phyloP scores from a whole-genome alignment of 2,888 invertebrate genomes.

The Dioctria rufipes region DNA sequence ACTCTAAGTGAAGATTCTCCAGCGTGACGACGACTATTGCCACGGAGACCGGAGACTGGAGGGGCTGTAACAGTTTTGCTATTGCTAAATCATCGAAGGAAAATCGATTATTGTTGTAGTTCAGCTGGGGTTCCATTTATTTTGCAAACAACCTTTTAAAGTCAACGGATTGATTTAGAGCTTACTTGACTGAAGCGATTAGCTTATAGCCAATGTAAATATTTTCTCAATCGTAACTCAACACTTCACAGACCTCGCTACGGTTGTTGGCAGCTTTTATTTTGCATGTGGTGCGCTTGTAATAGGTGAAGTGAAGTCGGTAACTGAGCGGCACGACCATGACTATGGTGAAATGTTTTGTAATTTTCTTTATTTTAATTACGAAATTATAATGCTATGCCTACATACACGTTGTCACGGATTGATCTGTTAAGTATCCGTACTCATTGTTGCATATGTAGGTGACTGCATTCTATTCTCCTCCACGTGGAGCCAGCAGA shows the following conservation, averaged over 20 bases:
- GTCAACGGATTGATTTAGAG: not conserved
- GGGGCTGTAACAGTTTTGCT: not conserved
- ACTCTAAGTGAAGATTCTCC: not conserved
- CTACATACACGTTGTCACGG: no score
- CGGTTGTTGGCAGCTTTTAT: not conserved
- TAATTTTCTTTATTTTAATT: no score
- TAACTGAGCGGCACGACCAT: not conserved
- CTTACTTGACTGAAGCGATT: not conserved
- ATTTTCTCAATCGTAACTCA: not conserved
- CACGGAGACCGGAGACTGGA: not conserved
- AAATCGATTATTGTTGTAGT: constrained; percentile 1
- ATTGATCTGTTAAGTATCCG: no score
- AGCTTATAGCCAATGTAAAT: not conserved
- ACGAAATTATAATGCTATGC: no score
- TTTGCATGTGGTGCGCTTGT: not conserved
- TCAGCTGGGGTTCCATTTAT: not conserved
- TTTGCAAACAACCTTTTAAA: constrained; percentile 1
- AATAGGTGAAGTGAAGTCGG: not conserved
- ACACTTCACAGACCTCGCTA: not conserved
- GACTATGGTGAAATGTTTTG: no score
- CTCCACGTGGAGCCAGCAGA: no score
- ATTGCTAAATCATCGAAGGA: not conserved
- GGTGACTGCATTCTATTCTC: no score
- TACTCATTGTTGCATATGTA: no score
- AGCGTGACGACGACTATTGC: not conserved